These are phyloP conservation scores for Anastatus disparis DNA, from an alignment of 1,140 invertebrate species.

Conservation along the genomic window DNA sequence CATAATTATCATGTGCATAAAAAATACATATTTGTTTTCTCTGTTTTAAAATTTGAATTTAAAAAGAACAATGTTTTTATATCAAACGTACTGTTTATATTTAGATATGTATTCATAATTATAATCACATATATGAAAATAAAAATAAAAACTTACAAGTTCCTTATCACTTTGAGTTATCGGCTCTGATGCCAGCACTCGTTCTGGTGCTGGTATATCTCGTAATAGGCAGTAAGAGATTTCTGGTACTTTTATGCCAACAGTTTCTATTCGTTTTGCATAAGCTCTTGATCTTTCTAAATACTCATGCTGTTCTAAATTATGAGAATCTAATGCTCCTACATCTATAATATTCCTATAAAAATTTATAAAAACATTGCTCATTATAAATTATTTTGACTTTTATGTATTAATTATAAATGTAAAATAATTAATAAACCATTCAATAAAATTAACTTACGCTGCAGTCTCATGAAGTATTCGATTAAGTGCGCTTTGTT, in stretches of 20 bases:
- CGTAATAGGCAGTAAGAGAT: slow-evolving; percentile 64
- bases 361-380: not conserved
- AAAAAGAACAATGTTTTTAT: too few species aligned
- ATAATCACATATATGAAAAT: too few species aligned
- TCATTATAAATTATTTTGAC: not conserved
- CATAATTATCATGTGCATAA: too few species aligned
- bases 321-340: slow-evolving; percentile 81
- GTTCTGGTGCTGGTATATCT: slow-evolving; percentile 73
- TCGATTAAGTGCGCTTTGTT: slow-evolving; percentile 87
- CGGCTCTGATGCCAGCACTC: slow-evolving; percentile 67
- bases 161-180: slow-evolving; percentile 67
- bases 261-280: slow-evolving; percentile 70
- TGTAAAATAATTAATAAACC: not conserved
- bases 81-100: not conserved
- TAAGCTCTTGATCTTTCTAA: slow-evolving; percentile 80
- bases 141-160: slow-evolving; percentile 65
- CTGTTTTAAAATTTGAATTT: too few species aligned
- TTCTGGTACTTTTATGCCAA: slow-evolving; percentile 61
- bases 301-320: slow-evolving; percentile 83
- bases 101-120: not conserved
- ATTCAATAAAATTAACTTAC: slow-evolving; percentile 68
- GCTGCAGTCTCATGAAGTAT: slow-evolving; percentile 89
- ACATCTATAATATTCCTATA: slow-evolving; percentile 87
- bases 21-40: too few species aligned
- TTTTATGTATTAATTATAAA: not conserved